Evolutionary conservation across 2,797 vertebrate species (phyloP), one percentile per base, ranked within the genome.

Genomic region (Peromyscus attwateri): DNA sequence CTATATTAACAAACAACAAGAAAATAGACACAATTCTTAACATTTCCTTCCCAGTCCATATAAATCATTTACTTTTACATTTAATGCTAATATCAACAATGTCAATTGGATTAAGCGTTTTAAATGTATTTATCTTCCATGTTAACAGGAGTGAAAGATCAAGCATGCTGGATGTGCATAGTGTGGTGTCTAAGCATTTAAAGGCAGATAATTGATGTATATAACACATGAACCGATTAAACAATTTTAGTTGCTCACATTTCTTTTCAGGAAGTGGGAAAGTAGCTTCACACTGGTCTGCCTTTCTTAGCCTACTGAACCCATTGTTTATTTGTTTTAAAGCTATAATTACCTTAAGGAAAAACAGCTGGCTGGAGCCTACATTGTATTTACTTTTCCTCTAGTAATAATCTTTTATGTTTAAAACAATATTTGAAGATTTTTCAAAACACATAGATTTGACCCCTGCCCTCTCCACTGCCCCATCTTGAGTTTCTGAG

Each of bases 161-260:
- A 66, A 87, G 12, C 76, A 37, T 7, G 12, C 25, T 2, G 66
- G 29, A 49, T 46, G n/a, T 90, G 64, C 82, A 87, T 6, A 88
- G 46, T 25, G 73, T 5, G 89, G 37, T 13, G n/a, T 34, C 83
- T 80, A 82, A 52, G 71, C 43, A 5, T 75, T 98, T 91, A 83
- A 84, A 17, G 89, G 66, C 81, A 80, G 89, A 94, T 55, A 95
- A 95, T 55, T 95, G 92, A 97, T 97, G 92, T 97, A 93, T 95
- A 87, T 66, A 85, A 91, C 93, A 89, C 40, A 29, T 91, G 95
- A 91, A 87, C 57, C 25, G 88, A 83, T 95, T 46, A 96, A 77
- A 90, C 6, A 16, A 80, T 83, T 81, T 90, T 60, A 91, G 81
- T 34, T 64, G 75, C 96, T 80, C 87, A 23, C 55, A 76, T 19